Percentiles rank a stretch among this genome's conserved stretches.
Evolutionary conservation across 2,113 vertebrate species (phyloP).

Genomic region (Gobiocypris rarus): DNA sequence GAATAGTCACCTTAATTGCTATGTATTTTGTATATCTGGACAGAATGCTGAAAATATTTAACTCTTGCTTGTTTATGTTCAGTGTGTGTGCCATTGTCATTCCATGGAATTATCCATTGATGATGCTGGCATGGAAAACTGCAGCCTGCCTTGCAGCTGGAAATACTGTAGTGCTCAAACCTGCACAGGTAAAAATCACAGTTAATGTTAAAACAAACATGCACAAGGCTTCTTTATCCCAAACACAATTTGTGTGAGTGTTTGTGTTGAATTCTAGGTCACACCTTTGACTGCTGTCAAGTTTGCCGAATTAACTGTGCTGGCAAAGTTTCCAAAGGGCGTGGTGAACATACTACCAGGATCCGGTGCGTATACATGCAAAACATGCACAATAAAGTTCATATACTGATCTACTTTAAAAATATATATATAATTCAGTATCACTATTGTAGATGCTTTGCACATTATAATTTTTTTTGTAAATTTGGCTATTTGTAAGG

Average conservation of each 20-base stretch:
- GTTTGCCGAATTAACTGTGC: slow-evolving; percentile 83
- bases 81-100: slow-evolving; percentile 89
- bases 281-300: slow-evolving; percentile 88
- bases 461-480: neutral
- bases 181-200: slow-evolving; percentile 78
- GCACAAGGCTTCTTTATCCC: neutral
- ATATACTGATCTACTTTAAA: neutral
- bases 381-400: neutral
- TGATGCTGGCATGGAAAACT: slow-evolving; percentile 90
- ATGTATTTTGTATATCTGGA: neutral
- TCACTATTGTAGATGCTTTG: neutral
- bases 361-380: slow-evolving; percentile 72
- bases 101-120: slow-evolving; percentile 90
- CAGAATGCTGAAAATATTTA: neutral
- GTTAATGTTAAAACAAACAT: neutral
- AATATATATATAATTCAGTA: neutral
- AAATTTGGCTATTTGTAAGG: neutral
- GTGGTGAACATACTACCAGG: slow-evolving; percentile 86
- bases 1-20: neutral
- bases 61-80: slow-evolving; percentile 23
- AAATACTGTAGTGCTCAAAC: slow-evolving; percentile 87
- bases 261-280: slow-evolving; percentile 71
- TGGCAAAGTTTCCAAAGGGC: slow-evolving; percentile 84
- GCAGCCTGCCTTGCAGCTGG: slow-evolving; percentile 86
- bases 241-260: neutral